Conservation (phyloP, 1,140 invertebrate genomes). For the Limonius californicus region DNA sequence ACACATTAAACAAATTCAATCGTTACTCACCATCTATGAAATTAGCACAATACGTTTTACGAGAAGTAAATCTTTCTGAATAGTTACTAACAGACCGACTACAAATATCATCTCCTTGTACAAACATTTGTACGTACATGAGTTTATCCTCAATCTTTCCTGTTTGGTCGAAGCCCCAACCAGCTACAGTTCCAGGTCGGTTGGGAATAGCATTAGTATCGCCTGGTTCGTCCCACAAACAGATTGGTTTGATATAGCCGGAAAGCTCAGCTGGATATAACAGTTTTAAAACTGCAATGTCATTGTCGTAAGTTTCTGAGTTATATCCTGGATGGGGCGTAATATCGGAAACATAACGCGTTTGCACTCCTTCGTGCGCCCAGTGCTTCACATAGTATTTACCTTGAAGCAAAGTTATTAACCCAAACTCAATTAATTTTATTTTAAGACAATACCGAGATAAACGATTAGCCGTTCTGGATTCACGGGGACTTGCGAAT, state of each 20-base stretch:
- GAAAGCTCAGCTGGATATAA: conserved; percentile 45
- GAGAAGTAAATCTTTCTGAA: neutral
- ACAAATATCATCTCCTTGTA: neutral
- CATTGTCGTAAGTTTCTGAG: conserved; percentile 23
- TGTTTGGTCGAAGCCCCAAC: conserved; percentile 55
- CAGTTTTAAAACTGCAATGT: conserved; percentile 52
- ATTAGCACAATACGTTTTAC: neutral
- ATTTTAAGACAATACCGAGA: too few relatives aligned
- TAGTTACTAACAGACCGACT: neutral
- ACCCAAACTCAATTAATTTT: too few relatives aligned
- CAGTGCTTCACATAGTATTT: conserved; percentile 43
- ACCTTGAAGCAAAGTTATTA: too few relatives aligned
- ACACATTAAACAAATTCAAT: too few relatives aligned
- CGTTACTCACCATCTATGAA: neutral
- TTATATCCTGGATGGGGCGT: conserved; percentile 21
- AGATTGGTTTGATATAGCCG: conserved; percentile 52
- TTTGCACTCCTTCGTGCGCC: conserved; percentile 41
- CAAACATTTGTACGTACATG: neutral
- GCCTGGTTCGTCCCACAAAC: conserved; percentile 42
- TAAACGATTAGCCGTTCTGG: neutral
- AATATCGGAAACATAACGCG: conserved; percentile 26
- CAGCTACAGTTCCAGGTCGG: conserved; percentile 50
- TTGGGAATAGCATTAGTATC: conserved; percentile 32
- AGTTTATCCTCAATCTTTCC: neutral
- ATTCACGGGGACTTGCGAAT: neutral